Percentiles rank a stretch among this genome's conserved stretches.
These are phyloP conservation scores for Stegostoma tigrinum DNA, from an alignment of 2,113 vertebrate species.

Conservation along the genomic window DNA sequence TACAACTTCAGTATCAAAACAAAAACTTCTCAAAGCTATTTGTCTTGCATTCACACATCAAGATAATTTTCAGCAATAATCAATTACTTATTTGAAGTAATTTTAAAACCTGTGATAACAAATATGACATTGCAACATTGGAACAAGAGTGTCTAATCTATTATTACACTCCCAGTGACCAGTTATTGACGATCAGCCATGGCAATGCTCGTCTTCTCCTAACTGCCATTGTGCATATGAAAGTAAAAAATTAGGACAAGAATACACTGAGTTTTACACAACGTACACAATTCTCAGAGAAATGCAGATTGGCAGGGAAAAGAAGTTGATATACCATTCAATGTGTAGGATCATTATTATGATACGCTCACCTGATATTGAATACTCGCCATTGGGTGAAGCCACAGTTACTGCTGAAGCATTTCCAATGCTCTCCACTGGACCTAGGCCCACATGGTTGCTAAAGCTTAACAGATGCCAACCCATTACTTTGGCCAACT, in stretches of 20 bases:
- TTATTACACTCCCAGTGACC: neutral
- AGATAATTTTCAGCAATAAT: no score
- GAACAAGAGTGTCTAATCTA: neutral
- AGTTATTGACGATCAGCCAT: neutral
- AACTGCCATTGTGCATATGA: neutral
- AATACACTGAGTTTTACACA: neutral
- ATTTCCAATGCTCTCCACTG: constrained; percentile 89
- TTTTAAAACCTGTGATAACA: neutral
- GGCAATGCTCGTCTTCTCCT: neutral
- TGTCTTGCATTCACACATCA: no score
- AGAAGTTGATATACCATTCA: neutral
- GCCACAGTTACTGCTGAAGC: constrained; percentile 88
- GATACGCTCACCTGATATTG: constrained; percentile 74
- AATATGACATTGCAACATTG: neutral
- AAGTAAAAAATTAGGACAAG: neutral
- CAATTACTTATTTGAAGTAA: neutral
- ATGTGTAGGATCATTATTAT: neutral
- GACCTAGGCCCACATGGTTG: constrained; percentile 85
- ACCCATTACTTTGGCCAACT: constrained; percentile 96
- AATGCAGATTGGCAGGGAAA: neutral
- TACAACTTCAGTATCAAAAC: no score
- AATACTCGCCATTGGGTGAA: constrained; percentile 83
- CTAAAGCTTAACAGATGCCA: constrained; percentile 97
- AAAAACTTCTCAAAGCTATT: no score
- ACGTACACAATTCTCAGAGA: neutral